Base-by-base conservation (phyloP, 2,113 vertebrate genomes). In the Notechis scutatus region DNA sequence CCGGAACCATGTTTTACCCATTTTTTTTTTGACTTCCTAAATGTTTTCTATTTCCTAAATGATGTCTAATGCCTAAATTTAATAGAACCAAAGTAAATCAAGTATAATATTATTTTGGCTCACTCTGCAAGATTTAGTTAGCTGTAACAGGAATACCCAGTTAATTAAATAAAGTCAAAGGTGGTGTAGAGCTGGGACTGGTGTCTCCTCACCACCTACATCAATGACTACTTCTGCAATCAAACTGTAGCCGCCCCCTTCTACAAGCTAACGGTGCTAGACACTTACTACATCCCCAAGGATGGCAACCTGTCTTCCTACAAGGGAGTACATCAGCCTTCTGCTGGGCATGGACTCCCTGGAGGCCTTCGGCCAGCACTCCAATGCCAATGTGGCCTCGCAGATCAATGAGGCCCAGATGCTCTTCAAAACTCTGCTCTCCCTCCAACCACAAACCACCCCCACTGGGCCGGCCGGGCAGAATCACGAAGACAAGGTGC, bases 151-250 rank as follows among this genome's bases (percentile, higher is more conserved):
- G n/a, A n/a, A n/a, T n/a, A 20, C 15, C 34, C 15, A 81, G 15
- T 39, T 81, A 42, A 81, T 42, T 81, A 81, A 21, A 7, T 34
- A 81, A 42, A 81, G 74, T 42, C 74, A 81, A 81, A 81, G 34
- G 1, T 42, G 18, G 18, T 42, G 1, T 42, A 39, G 6, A 42
- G 7, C 8, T 99, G 98, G 98, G 98, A 99, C 96, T 94, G 98
- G 12, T 98, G 98, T 24, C 98, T 99, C 86, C 97, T 99, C 3
- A 98, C 95, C 91, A 98, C 98, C 2, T 99, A 99, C 95, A 98
- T 98, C 97, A 98, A 97, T 15, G 98, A 98, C 94, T 98, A 98
- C 94, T 99, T 99, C 97, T 98, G 97, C 94, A 98, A 99, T 0
- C 97, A 95, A 55, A 94, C 97, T 1, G n/a, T 99, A 12, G 95